Conservation (phyloP, 2,113 vertebrate genomes). For the Pseudolaguvia tuberculata region DNA sequence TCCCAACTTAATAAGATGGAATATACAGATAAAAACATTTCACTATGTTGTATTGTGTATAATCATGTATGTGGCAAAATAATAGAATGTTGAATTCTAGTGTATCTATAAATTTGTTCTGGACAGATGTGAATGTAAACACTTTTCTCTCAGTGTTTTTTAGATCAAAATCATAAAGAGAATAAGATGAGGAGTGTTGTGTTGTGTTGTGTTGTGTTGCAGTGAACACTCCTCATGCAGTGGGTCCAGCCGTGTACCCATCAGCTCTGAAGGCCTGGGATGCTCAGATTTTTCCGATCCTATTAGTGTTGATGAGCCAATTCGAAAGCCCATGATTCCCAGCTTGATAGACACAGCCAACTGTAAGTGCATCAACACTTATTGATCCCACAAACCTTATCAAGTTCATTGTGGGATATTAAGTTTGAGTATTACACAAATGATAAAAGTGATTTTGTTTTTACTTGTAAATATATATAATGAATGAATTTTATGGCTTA, state of each 20-base stretch:
- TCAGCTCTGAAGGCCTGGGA: conserved; percentile 69
- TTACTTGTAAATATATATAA: not conserved
- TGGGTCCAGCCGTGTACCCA: conserved; percentile 52
- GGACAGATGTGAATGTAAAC: not conserved
- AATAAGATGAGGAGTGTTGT: not conserved
- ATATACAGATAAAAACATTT: too few species aligned
- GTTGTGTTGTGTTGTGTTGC: conserved; percentile 27
- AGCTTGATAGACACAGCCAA: conserved; percentile 44
- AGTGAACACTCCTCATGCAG: conserved; percentile 64
- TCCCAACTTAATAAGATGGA: too few species aligned
- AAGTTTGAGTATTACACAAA: not conserved
- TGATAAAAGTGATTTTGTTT: not conserved
- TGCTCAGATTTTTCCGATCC: conserved; percentile 61
- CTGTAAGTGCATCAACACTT: conserved; percentile 47
- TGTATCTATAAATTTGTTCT: too few species aligned
- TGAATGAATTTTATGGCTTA: not conserved
- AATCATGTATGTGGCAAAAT: too few species aligned
- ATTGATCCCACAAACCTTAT: not conserved
- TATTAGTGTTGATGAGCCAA: conserved; percentile 54
- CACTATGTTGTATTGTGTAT: too few species aligned
- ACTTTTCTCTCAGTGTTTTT: too few species aligned
- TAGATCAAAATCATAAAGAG: not conserved
- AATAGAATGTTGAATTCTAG: too few species aligned
- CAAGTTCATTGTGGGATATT: too few species aligned
- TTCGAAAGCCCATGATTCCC: conserved; percentile 48